Percentiles rank a stretch among this genome's conserved stretches.
phyloP scores from a whole-genome alignment of 2,888 invertebrate species.

The Catocala sponsa region DNA sequence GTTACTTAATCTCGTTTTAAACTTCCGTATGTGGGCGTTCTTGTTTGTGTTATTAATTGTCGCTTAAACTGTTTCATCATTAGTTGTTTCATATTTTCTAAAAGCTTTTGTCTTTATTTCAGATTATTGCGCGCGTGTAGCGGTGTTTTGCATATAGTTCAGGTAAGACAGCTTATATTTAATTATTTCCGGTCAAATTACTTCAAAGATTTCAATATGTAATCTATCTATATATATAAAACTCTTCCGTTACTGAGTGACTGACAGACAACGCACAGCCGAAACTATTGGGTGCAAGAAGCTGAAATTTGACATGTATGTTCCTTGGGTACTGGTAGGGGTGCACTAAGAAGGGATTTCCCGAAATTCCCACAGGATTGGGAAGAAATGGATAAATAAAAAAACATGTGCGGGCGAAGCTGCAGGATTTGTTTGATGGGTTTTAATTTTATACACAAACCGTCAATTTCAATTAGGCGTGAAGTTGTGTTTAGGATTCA shows the following conservation, averaged over 20 bases:
- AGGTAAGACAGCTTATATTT: constrained; percentile 54
- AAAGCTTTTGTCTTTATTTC: constrained; percentile 55
- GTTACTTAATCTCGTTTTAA: constrained; percentile 68
- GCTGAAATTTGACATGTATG: too few relatives aligned
- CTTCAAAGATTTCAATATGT: background rate
- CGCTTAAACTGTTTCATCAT: constrained; percentile 26
- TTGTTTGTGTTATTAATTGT: constrained; percentile 53
- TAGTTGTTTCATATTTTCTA: constrained; percentile 40
- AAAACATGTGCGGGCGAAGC: too few relatives aligned
- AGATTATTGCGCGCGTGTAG: constrained; percentile 56
- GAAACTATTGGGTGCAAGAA: too few relatives aligned
- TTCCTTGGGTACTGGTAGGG: too few relatives aligned
- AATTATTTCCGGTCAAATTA: background rate
- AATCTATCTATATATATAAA: too few relatives aligned
- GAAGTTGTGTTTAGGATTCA: constrained; percentile 1
- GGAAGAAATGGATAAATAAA: too few relatives aligned
- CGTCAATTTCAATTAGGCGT: background rate
- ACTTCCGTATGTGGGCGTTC: constrained; percentile 61
- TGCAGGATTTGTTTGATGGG: background rate
- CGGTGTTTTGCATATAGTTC: constrained; percentile 57
- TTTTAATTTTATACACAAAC: background rate
- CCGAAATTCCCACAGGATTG: too few relatives aligned
- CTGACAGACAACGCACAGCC: too few relatives aligned
- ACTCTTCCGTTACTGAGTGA: too few relatives aligned
- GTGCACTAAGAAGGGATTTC: too few relatives aligned